Evolutionary conservation across 1,140 invertebrate species (phyloP).

Genomic region (Saccostrea cuccullata): DNA sequence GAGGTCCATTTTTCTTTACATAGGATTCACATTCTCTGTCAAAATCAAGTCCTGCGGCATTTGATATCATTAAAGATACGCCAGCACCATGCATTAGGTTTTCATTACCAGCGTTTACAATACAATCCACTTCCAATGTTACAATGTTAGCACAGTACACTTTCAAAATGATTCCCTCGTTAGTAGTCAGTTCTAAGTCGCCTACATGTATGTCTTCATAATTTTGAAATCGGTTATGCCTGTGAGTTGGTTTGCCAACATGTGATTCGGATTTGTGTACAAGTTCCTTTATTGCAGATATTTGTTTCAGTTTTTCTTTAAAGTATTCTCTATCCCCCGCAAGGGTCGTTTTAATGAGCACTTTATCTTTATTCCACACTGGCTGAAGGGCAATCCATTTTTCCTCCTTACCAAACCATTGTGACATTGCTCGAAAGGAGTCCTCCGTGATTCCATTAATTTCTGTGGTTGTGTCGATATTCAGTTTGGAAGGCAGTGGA

Average conservation of each 20-base stretch:
- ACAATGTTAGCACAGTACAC: neutral
- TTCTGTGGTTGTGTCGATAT: neutral
- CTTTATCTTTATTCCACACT: neutral
- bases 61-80: neutral
- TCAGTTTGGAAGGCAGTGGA: neutral
- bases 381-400: neutral
- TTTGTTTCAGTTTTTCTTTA: neutral
- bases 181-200: neutral
- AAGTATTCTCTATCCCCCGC: neutral
- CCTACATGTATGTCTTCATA: no score
- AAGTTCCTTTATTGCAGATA: neutral
- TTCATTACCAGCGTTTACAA: neutral
- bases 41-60: neutral
- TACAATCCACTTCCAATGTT: neutral
- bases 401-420: neutral
- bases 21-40: neutral
- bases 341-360: neutral
- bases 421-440: neutral
- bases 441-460: neutral
- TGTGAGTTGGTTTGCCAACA: neutral
- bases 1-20: neutral
- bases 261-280: no score
- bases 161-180: neutral
- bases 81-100: neutral
- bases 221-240: neutral